Evolutionary conservation across 2,797 vertebrate genomes (phyloP).

Genomic region (Gymnothorax reevesii): DNA sequence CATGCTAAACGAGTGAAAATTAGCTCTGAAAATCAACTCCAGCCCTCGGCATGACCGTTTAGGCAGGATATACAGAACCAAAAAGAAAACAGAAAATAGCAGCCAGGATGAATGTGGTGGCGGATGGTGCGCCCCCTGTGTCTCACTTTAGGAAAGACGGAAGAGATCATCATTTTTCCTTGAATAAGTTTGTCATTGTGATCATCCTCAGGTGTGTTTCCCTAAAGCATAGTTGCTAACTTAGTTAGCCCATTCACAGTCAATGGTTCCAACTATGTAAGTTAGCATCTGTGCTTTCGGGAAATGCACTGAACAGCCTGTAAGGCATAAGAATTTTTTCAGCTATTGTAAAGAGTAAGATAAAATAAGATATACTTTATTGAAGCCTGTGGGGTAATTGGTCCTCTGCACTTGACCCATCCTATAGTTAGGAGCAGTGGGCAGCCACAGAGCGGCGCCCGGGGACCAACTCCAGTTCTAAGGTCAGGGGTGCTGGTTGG

Average conservation of each 20-base stretch:
- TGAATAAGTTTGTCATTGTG: constrained; percentile 25
- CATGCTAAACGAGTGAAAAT: constrained; percentile 12
- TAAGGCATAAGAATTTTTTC: not conserved
- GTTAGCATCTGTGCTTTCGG: too few species aligned
- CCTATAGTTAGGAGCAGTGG: too few species aligned
- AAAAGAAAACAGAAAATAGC: not conserved
- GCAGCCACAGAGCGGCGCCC: too few species aligned
- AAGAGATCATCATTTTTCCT: constrained; percentile 7
- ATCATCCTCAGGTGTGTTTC: constrained; percentile 24
- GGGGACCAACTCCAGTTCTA: too few species aligned
- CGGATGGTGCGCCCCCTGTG: not conserved
- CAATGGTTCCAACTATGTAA: too few species aligned
- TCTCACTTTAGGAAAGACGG: not conserved
- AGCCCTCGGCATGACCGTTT: not conserved
- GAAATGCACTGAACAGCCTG: too few species aligned
- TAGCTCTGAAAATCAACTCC: not conserved
- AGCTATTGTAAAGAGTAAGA: not conserved
- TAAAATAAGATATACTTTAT: too few species aligned
- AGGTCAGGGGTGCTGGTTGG: too few species aligned
- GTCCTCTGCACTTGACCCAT: too few species aligned
- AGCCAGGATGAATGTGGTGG: constrained; percentile 23
- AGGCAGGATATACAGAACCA: not conserved
- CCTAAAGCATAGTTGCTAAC: too few species aligned
- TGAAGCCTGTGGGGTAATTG: too few species aligned
- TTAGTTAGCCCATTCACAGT: too few species aligned